Evolutionary conservation across 1,140 invertebrate species (phyloP), one percentile per base, ranked within the genome.

Genomic region (Calycopis cecrops): DNA sequence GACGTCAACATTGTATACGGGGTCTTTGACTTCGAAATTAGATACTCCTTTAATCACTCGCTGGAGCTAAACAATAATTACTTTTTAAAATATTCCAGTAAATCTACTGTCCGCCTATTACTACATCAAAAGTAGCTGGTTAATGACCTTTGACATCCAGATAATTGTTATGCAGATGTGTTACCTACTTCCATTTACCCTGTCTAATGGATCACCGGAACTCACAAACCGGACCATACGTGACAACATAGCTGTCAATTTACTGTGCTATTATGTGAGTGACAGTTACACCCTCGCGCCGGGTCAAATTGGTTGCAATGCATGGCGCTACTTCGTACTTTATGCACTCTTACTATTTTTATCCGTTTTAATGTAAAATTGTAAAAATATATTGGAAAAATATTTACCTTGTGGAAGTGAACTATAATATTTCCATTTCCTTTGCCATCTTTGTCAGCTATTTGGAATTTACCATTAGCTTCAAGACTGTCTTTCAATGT

Each of bases 11-110:
- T 90, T 90, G 62, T 90, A 91, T 9, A 80, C 82, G 0, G 90
- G 90, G 1, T 90, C 79, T 18, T 88, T 79, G 0, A 90, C 85
- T 0, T 87, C 81, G 54, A 93, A 90, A 4, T 88, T 90, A 0
- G 91, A 65, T 3, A 92, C 90, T 9, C 89, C 83, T 68, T 93
- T 93, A 34, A 94, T 81, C 62, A 93, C 92, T 7, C 90, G 88
- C 35, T 91, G 69, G 12, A 67, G 54, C 86, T 87, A 60, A 18
- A 61, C 2, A 48, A 50, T 6, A 28, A 28, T 28, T 28, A 3
- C 2, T 28, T 28, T 28, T 28, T 28, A 28, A 2, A 28, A 6
- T 3, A 3, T 3, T 28, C 21, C 6, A 28, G 21, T 2, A 28
- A 28, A 28, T 3, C n/a, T n/a, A n/a, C n/a, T n/a, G n/a, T n/a